Conservation (phyloP, 1,140 invertebrate genomes). For the Vollenhovia emeryi region DNA sequence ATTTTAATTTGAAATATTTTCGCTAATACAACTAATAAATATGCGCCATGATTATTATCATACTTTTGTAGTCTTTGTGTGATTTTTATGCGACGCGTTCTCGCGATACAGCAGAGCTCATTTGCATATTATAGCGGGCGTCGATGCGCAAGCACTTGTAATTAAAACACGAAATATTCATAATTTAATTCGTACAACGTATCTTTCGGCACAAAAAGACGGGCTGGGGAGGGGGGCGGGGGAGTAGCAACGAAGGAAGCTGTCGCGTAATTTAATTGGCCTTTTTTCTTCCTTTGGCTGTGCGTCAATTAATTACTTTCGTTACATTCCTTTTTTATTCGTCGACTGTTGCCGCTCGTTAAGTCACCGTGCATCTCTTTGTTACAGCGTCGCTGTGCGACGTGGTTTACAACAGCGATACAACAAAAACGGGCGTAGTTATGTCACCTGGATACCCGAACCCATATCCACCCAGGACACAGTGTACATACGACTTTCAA, state of each 20-base stretch:
- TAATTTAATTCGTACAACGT: constrained; percentile 45
- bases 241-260: background rate
- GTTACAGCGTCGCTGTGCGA: constrained; percentile 92
- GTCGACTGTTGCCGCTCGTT: background rate
- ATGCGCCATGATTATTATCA: constrained; percentile 29
- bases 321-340: constrained; percentile 32
- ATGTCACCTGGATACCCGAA: constrained; percentile 92
- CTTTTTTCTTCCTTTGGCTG: constrained; percentile 23
- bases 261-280: constrained; percentile 46
- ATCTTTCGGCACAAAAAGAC: background rate
- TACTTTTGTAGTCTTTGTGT: constrained; percentile 42
- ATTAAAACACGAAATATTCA: constrained; percentile 54
- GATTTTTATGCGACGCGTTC: constrained; percentile 12
- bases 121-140: constrained; percentile 32
- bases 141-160: constrained; percentile 44
- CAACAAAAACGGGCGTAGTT: constrained; percentile 92
- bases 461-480: constrained; percentile 90
- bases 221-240: no score
- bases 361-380: constrained; percentile 55
- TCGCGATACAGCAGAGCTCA: constrained; percentile 12
- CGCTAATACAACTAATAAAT: constrained; percentile 28
- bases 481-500: constrained; percentile 94
- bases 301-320: constrained; percentile 61
- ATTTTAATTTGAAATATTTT: constrained; percentile 33
- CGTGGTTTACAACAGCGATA: constrained; percentile 91